phyloP scores from a whole-genome alignment of 2,797 vertebrate genomes.

The Numenius phaeopus region DNA sequence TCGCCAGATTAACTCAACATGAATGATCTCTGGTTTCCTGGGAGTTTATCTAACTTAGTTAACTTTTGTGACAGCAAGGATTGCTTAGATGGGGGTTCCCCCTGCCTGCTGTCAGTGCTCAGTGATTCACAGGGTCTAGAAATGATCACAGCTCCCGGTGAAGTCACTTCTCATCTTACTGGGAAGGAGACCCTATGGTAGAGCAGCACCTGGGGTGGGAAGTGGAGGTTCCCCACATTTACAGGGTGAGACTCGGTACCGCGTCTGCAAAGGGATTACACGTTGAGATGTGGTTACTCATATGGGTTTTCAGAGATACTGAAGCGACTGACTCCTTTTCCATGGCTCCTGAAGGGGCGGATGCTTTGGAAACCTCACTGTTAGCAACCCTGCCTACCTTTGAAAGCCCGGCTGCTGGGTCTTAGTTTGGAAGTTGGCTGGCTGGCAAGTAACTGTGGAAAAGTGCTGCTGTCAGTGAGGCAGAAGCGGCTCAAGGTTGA shows the following conservation, averaged over 20 bases:
- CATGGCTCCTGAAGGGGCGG: not conserved
- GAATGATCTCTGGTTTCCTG: not conserved
- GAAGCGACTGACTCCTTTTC: not conserved
- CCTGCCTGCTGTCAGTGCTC: not conserved
- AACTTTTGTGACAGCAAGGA: not conserved
- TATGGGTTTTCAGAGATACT: not conserved
- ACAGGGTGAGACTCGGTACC: not conserved
- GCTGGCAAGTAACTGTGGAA: not conserved
- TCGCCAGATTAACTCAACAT: not conserved
- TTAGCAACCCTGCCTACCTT: not conserved
- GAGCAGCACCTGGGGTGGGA: not conserved
- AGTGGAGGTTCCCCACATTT: not conserved
- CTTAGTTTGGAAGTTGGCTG: not conserved
- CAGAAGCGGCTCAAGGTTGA: not conserved
- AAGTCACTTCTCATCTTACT: not conserved
- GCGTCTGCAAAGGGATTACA: fast-evolving
- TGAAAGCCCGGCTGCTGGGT: not conserved
- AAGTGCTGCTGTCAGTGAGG: not conserved
- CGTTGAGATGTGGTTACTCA: not conserved
- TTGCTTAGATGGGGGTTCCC: not conserved
- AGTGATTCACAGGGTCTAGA: not conserved
- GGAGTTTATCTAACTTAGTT: not conserved
- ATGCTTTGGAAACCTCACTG: not conserved
- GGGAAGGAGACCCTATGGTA: not conserved
- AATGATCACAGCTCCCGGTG: not conserved